A percentile compares a stretch with the other conserved stretches of the same genome.
phyloP scores from a whole-genome alignment of 64 coral and sea anemone species.

The Porites australiensis region DNA sequence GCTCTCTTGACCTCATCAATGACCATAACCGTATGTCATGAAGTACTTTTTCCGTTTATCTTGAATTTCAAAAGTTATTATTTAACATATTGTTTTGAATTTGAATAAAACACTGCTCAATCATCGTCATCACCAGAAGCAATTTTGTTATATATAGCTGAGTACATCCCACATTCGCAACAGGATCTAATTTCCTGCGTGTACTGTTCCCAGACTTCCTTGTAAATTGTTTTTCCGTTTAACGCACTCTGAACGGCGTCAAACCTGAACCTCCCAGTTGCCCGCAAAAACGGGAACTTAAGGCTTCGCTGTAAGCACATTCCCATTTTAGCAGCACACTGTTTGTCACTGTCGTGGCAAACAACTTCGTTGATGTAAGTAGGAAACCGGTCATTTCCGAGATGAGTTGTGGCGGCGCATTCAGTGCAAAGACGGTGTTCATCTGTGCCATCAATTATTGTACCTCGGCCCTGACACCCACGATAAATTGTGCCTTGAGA shows the following conservation, averaged over 20 bases:
- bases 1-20: too few species aligned
- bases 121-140: not conserved
- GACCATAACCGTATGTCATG: too few species aligned
- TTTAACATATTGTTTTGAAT: too few species aligned
- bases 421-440: not conserved
- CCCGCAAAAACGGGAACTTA: not conserved
- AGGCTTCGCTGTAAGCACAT: not conserved
- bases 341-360: not conserved
- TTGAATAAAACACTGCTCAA: not conserved
- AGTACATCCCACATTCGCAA: not conserved
- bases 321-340: not conserved
- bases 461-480: slow-evolving; percentile 11
- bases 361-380: slow-evolving; percentile 44
- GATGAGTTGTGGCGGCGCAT: not conserved
- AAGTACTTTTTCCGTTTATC: too few species aligned
- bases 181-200: slow-evolving; percentile 1
- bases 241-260: not conserved
- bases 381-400: not conserved
- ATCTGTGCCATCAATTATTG: not conserved
- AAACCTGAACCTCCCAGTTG: not conserved
- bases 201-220: not conserved
- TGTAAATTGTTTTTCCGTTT: not conserved
- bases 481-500: not conserved
- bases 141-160: not conserved
- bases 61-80: too few species aligned